Evolutionary conservation across 2,113 vertebrate species (phyloP), one percentile per base, ranked within the genome.

Genomic region (Clarias magur): DNA sequence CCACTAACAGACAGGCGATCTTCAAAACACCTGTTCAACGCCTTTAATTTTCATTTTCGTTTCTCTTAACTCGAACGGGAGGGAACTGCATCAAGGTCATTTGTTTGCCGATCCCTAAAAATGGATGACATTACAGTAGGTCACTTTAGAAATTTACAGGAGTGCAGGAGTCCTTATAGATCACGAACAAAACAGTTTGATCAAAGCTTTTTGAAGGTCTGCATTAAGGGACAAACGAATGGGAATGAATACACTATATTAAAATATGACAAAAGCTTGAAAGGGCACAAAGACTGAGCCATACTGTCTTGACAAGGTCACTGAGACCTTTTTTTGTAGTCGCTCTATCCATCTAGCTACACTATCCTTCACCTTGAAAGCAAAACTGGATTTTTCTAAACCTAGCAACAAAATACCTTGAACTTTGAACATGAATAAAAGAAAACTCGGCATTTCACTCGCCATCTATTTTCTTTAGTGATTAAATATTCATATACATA

Each of bases 121-220:
- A 83, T 83, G 56, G 86, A 68, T 92, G 86, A 25, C 2, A 12
- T 92, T 54, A 48, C 57, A 86, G 48, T 48, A 48, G 48, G 48
- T 91, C 91, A 90, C 85, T 78, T 57, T 76, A 30, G 30, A 86
- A 89, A 85, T 85, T 84, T 82, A 38, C 85, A 19, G 80, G 80
- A 27, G 75, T 27, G 25, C 10, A 7, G 0, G 86, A 84, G 78
- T 86, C 88, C 88, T 87, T 27, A 62, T 82, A 62, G 0, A 73
- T 27, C 70, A 62, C 79, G 73, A 72, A 85, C 19, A 34, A 80
- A 85, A 90, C 82, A 65, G 11, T 91, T 85, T 90, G 80, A 82
- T 54, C 73, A 78, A 30, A 57, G 30, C 21, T 34, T 62, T 42
- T 57, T 89, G 85, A 89, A 86, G 89, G 87, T 88, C 86, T 86